Base-by-base conservation (phyloP, 2,113 vertebrate genomes). In the Psilopsiagon aymara region DNA sequence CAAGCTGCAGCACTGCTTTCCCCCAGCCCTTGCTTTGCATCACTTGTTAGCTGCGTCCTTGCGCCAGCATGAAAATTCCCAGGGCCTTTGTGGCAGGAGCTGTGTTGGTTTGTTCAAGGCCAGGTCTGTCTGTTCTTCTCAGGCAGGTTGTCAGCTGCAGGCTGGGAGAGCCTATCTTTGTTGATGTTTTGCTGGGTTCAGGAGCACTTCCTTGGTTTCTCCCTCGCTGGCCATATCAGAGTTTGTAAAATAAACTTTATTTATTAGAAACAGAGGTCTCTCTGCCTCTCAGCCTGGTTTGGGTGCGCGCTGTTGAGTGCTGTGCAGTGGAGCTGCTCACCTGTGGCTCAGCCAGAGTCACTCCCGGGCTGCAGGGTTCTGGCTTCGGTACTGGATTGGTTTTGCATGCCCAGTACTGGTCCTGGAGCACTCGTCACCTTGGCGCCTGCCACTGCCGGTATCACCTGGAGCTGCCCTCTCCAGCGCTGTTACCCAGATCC, bases 1-100 rank as follows among this genome's bases (percentile, higher is more conserved):
- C 92, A 55, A 79, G 95, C 97, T 91, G 96, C 95, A 53, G 88
- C 86, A 28, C 24, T 96, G 46, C 94, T 82, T 46, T 46, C 31
- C 78, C 39, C 33, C 6, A 23, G 4, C 52, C 18, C 75, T 77
- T 23, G n/a, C 41, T 82, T 82, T 71, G 62, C 82, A 64, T 79
- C 35, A 1, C 90, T 93, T 46, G 21, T 77, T 88, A 83, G 64
- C 60, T 6, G 17, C 27, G 7, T 77, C 86, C 59, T 73, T 86
- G 73, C 1, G 1, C 64, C 6, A 0, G 53, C 66, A 46, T 5
- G 33, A 73, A 59, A 49, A 82, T 87, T 63, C 52, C 71, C 33
- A 10, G 0, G 43, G 31, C 31, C 46, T 89, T 78, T 64, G 52
- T 64, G 55, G n/a, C 28, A 16, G 44, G 29, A 83, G n/a, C 8